phyloP scores from a whole-genome alignment of 64 coral and sea anemone genomes.

The Astreopora myriophthalma region DNA sequence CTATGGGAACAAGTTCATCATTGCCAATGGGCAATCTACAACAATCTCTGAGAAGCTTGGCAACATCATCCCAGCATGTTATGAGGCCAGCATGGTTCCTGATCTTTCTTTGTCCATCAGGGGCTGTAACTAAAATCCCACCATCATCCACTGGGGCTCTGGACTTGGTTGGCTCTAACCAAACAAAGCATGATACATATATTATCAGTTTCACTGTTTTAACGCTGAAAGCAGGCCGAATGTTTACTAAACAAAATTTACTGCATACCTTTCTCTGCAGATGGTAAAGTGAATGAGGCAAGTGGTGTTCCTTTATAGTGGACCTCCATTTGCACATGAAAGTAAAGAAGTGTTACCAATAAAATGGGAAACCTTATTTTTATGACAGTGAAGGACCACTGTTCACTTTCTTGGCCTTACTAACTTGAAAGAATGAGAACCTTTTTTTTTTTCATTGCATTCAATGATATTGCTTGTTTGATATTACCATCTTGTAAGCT shows the following conservation, averaged over 20 bases:
- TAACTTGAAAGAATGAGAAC: background rate
- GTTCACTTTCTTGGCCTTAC: background rate
- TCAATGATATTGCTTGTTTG: background rate
- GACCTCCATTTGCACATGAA: slow-evolving; percentile 28
- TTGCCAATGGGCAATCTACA: slow-evolving; percentile 41
- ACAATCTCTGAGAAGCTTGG: slow-evolving; percentile 55
- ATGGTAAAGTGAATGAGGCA: slow-evolving; percentile 37
- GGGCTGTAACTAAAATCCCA: background rate
- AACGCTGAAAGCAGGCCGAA: background rate
- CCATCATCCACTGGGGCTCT: background rate
- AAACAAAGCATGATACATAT: background rate
- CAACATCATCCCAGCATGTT: slow-evolving; percentile 28
- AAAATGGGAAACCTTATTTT: background rate
- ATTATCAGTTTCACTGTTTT: too few species aligned
- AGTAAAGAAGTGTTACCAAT: too few species aligned
- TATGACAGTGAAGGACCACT: too few species aligned
- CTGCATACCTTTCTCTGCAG: background rate
- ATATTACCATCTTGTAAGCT: slow-evolving; percentile 79
- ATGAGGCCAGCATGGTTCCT: slow-evolving; percentile 6
- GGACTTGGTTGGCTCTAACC: background rate
- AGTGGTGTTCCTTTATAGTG: slow-evolving; percentile 63
- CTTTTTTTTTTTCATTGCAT: background rate
- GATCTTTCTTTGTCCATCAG: background rate
- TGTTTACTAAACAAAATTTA: background rate
- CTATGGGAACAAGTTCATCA: slow-evolving; percentile 75